These are phyloP conservation scores for Echinops telfairi DNA, from an alignment of 2,113 vertebrate genomes.

Conservation along the genomic window DNA sequence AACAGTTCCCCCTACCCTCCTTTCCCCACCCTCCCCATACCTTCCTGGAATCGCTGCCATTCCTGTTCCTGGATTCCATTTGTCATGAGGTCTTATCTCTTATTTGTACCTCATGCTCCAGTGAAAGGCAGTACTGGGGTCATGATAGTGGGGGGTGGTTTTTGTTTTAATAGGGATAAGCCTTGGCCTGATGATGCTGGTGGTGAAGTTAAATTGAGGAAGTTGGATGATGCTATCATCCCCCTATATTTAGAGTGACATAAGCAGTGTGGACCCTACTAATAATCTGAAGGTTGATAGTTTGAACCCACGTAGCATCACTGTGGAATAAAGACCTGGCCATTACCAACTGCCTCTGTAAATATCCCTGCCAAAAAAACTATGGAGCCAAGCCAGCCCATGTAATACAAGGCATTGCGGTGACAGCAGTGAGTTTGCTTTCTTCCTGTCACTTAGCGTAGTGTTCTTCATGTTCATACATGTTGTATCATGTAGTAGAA, in stretches of 20 bases:
- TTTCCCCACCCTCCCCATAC: no score
- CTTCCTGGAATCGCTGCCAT: no score
- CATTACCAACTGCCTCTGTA: background rate
- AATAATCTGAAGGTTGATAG: background rate
- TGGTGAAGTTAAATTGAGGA: background rate
- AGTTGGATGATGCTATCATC: background rate
- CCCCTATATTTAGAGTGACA: background rate
- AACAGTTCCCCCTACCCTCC: no score
- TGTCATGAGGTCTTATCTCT: no score
- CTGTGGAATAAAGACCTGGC: background rate
- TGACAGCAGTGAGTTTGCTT: background rate
- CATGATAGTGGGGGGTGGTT: no score
- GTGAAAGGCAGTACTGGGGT: no score
- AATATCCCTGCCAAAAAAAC: background rate
- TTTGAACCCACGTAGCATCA: background rate
- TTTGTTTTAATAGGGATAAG: no score
- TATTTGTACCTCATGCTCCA: no score
- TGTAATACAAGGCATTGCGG: background rate
- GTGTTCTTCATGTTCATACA: constrained; percentile 16
- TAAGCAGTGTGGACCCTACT: background rate
- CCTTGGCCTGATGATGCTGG: background rate
- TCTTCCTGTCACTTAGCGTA: constrained; percentile 16
- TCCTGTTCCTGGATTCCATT: no score
- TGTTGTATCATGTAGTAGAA: background rate
- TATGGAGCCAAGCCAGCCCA: background rate